Evolutionary conservation across 2,888 invertebrate species (phyloP).

Genomic region (Acleris cristana): DNA sequence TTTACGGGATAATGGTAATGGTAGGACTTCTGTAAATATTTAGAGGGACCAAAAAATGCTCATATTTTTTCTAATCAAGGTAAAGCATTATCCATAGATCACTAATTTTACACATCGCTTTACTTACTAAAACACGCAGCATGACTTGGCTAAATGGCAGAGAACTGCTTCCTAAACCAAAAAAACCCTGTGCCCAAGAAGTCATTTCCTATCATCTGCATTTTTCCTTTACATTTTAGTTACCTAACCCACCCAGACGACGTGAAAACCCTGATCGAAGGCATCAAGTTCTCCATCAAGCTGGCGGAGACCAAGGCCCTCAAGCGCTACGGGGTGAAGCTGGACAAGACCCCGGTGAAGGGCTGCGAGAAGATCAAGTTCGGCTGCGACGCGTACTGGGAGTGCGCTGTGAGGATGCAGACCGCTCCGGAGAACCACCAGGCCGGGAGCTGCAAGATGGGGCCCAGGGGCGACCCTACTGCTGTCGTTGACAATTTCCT

Average conservation of each 20-base stretch:
- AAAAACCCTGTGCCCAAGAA: too few species aligned
- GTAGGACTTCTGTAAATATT: too few species aligned
- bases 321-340: constrained; percentile 87
- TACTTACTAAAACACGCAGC: too few species aligned
- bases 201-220: too few species aligned
- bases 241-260: constrained; percentile 91
- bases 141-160: too few species aligned
- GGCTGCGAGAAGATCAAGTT: constrained; percentile 91
- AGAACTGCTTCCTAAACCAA: too few species aligned
- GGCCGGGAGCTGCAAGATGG: constrained; percentile 93
- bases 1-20: too few species aligned
- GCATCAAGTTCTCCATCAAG: constrained; percentile 90
- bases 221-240: constrained; percentile 47
- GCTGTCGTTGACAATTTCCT: constrained; percentile 90
- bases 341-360: constrained; percentile 88
- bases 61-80: too few species aligned
- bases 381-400: constrained; percentile 90
- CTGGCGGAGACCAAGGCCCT: constrained; percentile 87
- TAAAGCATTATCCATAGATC: too few species aligned
- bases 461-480: constrained; percentile 86
- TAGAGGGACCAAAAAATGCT: too few species aligned
- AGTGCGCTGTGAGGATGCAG: constrained; percentile 88
- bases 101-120: too few species aligned
- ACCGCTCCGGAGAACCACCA: constrained; percentile 94
- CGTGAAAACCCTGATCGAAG: constrained; percentile 90